Conservation (phyloP, 2,888 invertebrate species). For the Apamea anceps region DNA sequence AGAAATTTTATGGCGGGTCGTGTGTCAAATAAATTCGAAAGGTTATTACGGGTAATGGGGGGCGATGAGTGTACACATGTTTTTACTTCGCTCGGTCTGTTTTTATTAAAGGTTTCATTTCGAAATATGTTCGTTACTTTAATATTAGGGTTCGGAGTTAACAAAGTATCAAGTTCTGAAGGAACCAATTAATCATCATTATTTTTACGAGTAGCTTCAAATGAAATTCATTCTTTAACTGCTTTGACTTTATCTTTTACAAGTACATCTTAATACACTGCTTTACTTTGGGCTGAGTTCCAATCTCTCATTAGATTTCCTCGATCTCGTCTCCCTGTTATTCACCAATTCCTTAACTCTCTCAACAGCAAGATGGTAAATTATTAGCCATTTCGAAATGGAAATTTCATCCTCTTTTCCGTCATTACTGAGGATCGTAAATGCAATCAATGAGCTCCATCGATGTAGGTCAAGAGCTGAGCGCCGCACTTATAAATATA, state of each 20-base stretch:
- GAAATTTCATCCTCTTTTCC: constrained; percentile 34
- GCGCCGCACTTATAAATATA: constrained; percentile 25
- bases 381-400: constrained; percentile 54
- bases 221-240: not conserved
- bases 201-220: constrained; percentile 24
- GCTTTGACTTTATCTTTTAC: not conserved
- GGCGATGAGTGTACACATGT: constrained; percentile 36
- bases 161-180: constrained; percentile 2
- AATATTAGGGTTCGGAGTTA: not conserved
- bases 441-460: constrained; percentile 50
- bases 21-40: constrained; percentile 54
- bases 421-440: constrained; percentile 45
- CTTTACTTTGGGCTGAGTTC: constrained; percentile 27
- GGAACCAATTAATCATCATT: constrained; percentile 17
- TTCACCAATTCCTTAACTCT: constrained; percentile 33
- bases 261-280: constrained; percentile 16
- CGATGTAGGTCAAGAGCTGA: constrained; percentile 46
- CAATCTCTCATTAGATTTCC: constrained; percentile 42
- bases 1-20: constrained; percentile 46
- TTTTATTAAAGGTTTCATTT: constrained; percentile 31
- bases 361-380: constrained; percentile 30
- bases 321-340: constrained; percentile 46
- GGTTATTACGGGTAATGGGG: constrained; percentile 44
- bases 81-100: constrained; percentile 21
- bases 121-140: not conserved